phyloP scores from a whole-genome alignment of 2,888 invertebrate genomes.

The Latrodectus elegans region DNA sequence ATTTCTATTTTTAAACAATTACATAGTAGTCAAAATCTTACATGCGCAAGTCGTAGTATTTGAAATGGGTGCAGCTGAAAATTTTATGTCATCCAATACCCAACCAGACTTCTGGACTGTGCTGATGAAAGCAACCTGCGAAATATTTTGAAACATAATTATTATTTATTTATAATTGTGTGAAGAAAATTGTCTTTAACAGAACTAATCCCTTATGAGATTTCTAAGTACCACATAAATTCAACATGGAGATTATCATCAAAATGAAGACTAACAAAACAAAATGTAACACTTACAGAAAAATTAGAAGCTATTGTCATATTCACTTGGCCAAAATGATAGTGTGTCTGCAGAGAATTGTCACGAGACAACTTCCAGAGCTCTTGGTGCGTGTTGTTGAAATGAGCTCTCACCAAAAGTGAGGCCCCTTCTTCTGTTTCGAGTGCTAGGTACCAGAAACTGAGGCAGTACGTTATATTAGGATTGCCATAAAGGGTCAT shows the following conservation, averaged over 20 bases:
- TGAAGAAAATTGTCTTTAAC: no score
- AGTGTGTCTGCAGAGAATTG: slow-evolving; percentile 40
- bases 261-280: not conserved
- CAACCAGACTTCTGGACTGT: slow-evolving; percentile 69
- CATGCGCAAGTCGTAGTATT: slow-evolving; percentile 55
- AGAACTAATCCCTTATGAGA: no score
- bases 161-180: no score
- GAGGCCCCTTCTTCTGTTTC: slow-evolving; percentile 65
- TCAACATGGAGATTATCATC: no score
- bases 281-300: slow-evolving; percentile 26
- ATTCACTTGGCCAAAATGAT: slow-evolving; percentile 60
- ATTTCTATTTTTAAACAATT: no score
- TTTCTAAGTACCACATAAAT: no score
- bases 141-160: not conserved
- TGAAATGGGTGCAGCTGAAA: slow-evolving; percentile 50
- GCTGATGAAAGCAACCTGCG: slow-evolving; percentile 65
- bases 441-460: slow-evolving; percentile 62
- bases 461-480: slow-evolving; percentile 60
- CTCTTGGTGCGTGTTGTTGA: slow-evolving; percentile 45
- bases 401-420: slow-evolving; percentile 49
- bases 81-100: slow-evolving; percentile 69
- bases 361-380: slow-evolving; percentile 47
- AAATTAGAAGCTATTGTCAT: slow-evolving; percentile 54
- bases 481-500: slow-evolving; percentile 46
- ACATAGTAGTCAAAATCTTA: not conserved